Percentiles rank a stretch among this genome's conserved stretches.
Evolutionary conservation across 2,113 vertebrate species (phyloP).

Genomic region (Labeo catla): DNA sequence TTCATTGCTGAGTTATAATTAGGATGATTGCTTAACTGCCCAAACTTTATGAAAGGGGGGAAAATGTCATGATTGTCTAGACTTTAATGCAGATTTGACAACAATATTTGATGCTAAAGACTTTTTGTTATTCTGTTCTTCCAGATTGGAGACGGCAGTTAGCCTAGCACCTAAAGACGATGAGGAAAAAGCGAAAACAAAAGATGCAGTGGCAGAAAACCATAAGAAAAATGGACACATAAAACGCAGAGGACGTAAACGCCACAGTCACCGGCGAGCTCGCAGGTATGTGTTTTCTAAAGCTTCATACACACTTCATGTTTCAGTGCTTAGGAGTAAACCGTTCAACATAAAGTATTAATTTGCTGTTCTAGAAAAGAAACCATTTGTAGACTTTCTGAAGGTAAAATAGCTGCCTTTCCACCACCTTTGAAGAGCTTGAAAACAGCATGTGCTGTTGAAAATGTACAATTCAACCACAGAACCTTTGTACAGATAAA

Average conservation of each 20-base stretch:
- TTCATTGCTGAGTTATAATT: background rate
- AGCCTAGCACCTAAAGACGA: constrained; percentile 65
- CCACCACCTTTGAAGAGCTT: background rate
- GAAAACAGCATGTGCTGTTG: constrained; percentile 10
- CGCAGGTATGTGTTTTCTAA: constrained; percentile 75
- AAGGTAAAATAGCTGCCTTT: background rate
- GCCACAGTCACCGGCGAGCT: constrained; percentile 65
- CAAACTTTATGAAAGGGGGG: background rate
- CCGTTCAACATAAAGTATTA: background rate
- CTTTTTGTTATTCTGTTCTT: background rate
- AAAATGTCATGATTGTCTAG: too few species aligned
- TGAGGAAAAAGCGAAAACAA: constrained; percentile 69
- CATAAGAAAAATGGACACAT: constrained; percentile 70
- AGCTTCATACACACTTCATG: background rate
- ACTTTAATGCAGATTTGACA: too few species aligned
- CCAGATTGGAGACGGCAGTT: constrained; percentile 70
- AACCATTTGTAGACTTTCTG: background rate
- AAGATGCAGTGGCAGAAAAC: constrained; percentile 58
- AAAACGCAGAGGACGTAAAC: constrained; percentile 75
- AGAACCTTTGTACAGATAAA: constrained; percentile 1
- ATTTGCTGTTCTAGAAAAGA: background rate
- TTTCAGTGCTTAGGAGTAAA: background rate
- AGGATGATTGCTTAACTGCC: background rate
- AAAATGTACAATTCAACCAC: background rate
- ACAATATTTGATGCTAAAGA: background rate